A percentile compares a stretch with the other conserved stretches of the same genome.
phyloP scores from a whole-genome alignment of 2,113 vertebrate species.

The Archocentrus centrarchus region DNA sequence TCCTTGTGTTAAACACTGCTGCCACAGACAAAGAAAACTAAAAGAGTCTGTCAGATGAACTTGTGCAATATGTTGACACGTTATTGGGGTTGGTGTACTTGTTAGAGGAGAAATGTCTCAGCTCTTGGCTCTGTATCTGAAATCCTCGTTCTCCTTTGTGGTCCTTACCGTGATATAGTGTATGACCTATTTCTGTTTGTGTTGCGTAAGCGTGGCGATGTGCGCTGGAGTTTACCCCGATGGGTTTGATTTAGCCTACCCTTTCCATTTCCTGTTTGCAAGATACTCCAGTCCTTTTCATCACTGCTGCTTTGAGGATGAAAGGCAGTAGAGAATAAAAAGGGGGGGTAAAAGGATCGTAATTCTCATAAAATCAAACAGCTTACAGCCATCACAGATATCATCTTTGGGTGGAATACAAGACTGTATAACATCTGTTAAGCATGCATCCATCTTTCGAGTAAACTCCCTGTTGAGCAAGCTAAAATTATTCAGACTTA shows the following conservation, averaged over 20 bases:
- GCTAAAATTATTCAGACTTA: neutral
- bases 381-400: conserved; percentile 8
- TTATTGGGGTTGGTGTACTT: neutral
- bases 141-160: neutral
- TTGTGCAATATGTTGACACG: neutral
- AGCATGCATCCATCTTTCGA: conserved; percentile 16
- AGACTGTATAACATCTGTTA: neutral
- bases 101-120: neutral
- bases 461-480: neutral
- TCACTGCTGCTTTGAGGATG: neutral
- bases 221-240: neutral
- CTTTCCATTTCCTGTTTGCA: conserved; percentile 40
- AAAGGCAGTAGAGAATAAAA: neutral
- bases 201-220: conserved; percentile 28
- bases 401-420: neutral
- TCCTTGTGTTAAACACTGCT: neutral
- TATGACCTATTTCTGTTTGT: conserved; percentile 62
- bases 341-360: neutral
- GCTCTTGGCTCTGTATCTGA: neutral
- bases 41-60: neutral
- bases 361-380: conserved; percentile 17
- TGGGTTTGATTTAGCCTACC: conserved; percentile 30
- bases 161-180: neutral
- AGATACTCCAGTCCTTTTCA: conserved; percentile 8
- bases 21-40: neutral